A percentile compares a stretch with the other conserved stretches of the same genome.
Conservation (phyloP, 2,797 vertebrate species). For the Diplodus puntazzo region DNA sequence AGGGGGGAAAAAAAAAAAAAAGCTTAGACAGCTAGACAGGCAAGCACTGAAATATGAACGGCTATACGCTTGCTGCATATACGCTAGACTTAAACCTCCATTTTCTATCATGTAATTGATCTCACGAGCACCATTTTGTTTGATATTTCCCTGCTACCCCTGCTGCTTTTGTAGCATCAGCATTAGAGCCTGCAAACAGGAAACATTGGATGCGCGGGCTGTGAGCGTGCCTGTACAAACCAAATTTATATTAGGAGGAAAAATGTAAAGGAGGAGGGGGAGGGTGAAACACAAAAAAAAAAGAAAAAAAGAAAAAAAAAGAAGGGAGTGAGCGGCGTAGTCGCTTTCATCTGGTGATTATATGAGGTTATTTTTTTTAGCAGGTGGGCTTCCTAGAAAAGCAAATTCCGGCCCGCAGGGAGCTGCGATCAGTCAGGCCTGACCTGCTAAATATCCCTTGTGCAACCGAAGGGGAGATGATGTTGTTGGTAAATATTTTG, state of each 20-base stretch:
- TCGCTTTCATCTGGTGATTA: slow-evolving; percentile 76
- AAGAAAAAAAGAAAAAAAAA: no score
- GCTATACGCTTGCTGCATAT: slow-evolving; percentile 73
- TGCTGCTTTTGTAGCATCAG: slow-evolving; percentile 75
- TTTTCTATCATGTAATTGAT: slow-evolving; percentile 86
- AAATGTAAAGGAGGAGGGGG: slow-evolving; percentile 53
- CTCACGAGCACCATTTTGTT: slow-evolving; percentile 86
- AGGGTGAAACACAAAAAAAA: slow-evolving; percentile 10
- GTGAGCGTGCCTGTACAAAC: slow-evolving; percentile 59
- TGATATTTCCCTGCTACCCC: slow-evolving; percentile 75
- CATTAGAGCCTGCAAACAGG: slow-evolving; percentile 74
- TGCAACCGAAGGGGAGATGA: slow-evolving; percentile 14
- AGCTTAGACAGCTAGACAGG: slow-evolving; percentile 73
- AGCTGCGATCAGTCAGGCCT: slow-evolving; percentile 57
- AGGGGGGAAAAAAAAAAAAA: slow-evolving; percentile 30
- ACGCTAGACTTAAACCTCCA: slow-evolving; percentile 80
- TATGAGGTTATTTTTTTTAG: slow-evolving; percentile 71
- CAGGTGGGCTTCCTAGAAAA: slow-evolving; percentile 72
- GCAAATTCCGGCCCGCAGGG: slow-evolving; percentile 52
- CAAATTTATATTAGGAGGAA: slow-evolving; percentile 60
- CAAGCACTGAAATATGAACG: slow-evolving; percentile 67
- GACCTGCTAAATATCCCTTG: slow-evolving; percentile 42
- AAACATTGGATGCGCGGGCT: slow-evolving; percentile 52
- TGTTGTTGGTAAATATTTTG: slow-evolving; percentile 28
- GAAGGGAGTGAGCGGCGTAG: slow-evolving; percentile 49